phyloP scores from a whole-genome alignment of 2,113 vertebrate species.

The Trochalopteron elliotii region DNA sequence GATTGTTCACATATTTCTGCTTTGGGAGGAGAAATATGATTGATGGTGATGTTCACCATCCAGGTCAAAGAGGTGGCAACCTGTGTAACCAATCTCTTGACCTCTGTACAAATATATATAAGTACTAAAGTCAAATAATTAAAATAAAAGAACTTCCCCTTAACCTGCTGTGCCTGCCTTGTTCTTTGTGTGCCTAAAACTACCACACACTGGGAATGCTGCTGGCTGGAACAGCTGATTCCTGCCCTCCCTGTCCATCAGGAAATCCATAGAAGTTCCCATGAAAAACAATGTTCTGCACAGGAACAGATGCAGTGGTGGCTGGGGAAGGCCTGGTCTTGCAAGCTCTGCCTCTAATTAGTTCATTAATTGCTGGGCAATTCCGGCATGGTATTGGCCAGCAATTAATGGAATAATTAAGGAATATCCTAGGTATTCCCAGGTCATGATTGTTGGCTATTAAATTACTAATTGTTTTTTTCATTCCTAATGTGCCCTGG shows the following conservation, averaged over 20 bases:
- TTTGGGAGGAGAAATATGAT: no score
- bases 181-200: no score
- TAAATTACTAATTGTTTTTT: neutral
- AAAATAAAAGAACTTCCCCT: no score
- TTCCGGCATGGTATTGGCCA: no score
- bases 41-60: no score
- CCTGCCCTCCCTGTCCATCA: neutral
- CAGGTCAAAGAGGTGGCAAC: no score
- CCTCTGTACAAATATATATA: no score
- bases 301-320: neutral
- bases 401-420: neutral
- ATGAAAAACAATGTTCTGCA: neutral
- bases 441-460: neutral
- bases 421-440: no score
- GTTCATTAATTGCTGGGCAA: neutral
- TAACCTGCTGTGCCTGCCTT: no score
- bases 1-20: no score
- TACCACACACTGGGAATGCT: neutral
- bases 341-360: neutral
- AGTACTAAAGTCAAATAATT: no score
- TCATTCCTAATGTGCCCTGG: neutral
- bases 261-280: neutral
- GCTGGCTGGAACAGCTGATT: neutral
- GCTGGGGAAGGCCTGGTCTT: neutral
- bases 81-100: no score